Conservation (phyloP, 2,113 vertebrate genomes). For the Mustela nigripes region DNA sequence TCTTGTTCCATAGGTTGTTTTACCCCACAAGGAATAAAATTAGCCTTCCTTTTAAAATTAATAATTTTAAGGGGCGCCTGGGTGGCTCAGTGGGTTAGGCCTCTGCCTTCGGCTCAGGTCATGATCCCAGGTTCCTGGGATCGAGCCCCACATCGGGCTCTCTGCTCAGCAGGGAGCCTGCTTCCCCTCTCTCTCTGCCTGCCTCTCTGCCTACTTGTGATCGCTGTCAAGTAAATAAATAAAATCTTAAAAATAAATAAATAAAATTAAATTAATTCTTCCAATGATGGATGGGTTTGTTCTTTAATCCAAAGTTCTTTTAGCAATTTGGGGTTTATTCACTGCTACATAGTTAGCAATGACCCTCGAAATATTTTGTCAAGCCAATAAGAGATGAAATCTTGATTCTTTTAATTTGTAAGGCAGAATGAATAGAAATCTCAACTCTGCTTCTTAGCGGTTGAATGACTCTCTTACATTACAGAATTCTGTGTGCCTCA, state of each 20-base stretch:
- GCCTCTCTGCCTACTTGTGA: too few relatives aligned
- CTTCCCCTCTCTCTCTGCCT: too few relatives aligned
- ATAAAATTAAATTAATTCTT: background rate
- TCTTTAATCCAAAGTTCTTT: background rate
- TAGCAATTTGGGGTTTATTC: background rate
- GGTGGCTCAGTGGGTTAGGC: too few relatives aligned
- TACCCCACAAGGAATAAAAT: background rate
- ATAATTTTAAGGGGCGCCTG: background rate
- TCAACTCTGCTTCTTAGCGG: background rate
- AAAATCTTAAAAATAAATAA: too few relatives aligned
- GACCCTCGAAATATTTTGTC: background rate
- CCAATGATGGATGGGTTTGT: background rate
- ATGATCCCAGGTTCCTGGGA: too few relatives aligned
- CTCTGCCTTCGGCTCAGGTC: too few relatives aligned
- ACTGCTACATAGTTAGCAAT: background rate
- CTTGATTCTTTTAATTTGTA: background rate
- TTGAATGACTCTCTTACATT: background rate
- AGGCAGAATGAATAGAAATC: background rate
- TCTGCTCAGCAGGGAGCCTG: too few relatives aligned
- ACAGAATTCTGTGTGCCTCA: background rate
- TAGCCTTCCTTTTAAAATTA: background rate
- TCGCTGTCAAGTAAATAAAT: too few relatives aligned
- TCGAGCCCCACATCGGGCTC: too few relatives aligned
- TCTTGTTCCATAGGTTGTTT: background rate
- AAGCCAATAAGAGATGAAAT: background rate